Evolutionary conservation across 2,113 vertebrate species (phyloP), one percentile per base, ranked within the genome.

Genomic region (Paramormyrops kingsleyae): DNA sequence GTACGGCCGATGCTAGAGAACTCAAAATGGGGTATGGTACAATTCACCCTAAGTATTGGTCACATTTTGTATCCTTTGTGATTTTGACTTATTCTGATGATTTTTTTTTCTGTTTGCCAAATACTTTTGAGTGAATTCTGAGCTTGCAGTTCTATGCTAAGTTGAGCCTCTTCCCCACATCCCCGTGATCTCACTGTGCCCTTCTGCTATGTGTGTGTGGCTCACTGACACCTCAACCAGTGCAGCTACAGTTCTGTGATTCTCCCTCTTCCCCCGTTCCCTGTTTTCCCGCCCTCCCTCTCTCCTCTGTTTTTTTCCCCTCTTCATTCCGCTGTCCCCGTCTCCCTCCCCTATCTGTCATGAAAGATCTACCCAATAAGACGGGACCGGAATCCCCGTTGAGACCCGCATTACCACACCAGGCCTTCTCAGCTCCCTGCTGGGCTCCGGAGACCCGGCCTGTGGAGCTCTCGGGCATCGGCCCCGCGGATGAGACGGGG

Each of bases 401-500:
- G n/a, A 66, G 62, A 66, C 62, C 62, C 62, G 13, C n/a, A 27
- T 12, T 31, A 66, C 62, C 62, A 27, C 62, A 13, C 62, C 62
- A 66, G 62, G 9, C n/a, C 10, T 12, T 27, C 9, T 27, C n/a
- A 27, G n/a, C 62, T 27, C n/a, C n/a, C n/a, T 27, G 62, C 62
- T 27, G 62, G 62, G 3, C n/a, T 31, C 2, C n/a, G n/a, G 95
- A 94, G 88, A 97, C 97, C 93, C 95, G 96, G 91, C 97, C 97
- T 90, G 96, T 99, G 92, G 99, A 98, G 92, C 99, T 97, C 83
- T 97, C 97, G 0, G 98, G 98, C 89, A 98, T 98, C 27, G 98
- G 98, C 46, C 98, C 98, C 0, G 97, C 98, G 95, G 98, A 99
- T 3, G 97, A 99, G 94, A 97, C 96, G 0, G 98, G 98, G 91